Evolutionary conservation across 2,888 invertebrate genomes (phyloP), one percentile per base, ranked within the genome.

Genomic region (Pristionchus entomophagus): DNA sequence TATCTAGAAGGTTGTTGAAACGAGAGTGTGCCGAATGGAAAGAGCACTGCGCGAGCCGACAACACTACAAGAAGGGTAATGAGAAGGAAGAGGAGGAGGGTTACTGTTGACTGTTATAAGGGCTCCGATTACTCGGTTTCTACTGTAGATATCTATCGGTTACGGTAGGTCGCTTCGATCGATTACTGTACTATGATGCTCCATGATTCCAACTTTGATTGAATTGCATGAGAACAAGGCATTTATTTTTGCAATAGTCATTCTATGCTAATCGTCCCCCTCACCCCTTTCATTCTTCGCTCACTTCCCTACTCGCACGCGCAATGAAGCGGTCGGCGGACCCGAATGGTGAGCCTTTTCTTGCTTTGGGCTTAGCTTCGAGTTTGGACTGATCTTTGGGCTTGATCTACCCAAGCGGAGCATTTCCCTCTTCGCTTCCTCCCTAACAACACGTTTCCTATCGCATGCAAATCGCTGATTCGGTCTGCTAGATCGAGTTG

Each of bases 321-420:
- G 22, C 26, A 22, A 69, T 73, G 73, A 41, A 73, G 41, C 73
- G 73, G 73, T 73, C 26, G 73, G 17, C 65, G 35, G 29, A 8
- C 65, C 22, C 65, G 19, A 65, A 65, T 65, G 65, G 65, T 65
- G 14, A 17, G 65, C 35, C 32, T 65, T 65, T 73, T 73, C 73
- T n/a, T 41, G n/a, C n/a, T 45, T 73, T 45, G n/a, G n/a, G n/a
- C n/a, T n/a, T n/a, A n/a, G n/a, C n/a, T 10, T 0, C 41, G 1
- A 17, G 38, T 38, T 65, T 6, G 8, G 35, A 35, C 32, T 26
- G 5, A 35, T 35, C 22, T 17, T 62, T 59, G 14, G 2, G 35
- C 38, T 35, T 41, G 69, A 38, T 38, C 32, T 69, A 22, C 56
- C 56, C 56, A n/a, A n/a, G n/a, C 12, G 56, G 10, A 26, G 14